Conservation (phyloP, 2,113 vertebrate species). For the Thalassarche chlororhynchos region DNA sequence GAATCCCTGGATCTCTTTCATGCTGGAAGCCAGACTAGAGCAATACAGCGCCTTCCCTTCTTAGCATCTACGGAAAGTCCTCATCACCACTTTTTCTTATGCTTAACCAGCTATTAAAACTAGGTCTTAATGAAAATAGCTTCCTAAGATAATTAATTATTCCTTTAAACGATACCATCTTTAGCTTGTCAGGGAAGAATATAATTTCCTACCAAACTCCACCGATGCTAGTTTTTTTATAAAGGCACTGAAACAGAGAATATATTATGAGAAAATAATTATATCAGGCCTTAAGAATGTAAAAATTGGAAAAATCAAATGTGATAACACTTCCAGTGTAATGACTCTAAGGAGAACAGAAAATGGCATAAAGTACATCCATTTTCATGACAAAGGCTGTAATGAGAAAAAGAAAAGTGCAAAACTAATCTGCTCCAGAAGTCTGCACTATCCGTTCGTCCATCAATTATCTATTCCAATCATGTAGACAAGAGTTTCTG, state of each 20-base stretch:
- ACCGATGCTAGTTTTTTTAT: neutral
- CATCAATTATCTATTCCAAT: slow-evolving; percentile 40
- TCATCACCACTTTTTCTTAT: neutral
- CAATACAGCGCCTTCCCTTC: neutral
- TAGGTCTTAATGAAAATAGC: neutral
- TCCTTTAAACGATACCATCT: neutral
- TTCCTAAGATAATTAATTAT: neutral
- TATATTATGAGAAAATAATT: slow-evolving; percentile 45
- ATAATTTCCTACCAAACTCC: slow-evolving; percentile 33
- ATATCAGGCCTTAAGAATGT: neutral
- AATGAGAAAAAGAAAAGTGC: slow-evolving; percentile 53
- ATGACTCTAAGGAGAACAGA: slow-evolving; percentile 41
- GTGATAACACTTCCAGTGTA: slow-evolving; percentile 44
- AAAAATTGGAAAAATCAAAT: slow-evolving; percentile 60
- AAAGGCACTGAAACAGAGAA: slow-evolving; percentile 12
- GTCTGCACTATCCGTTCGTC: neutral
- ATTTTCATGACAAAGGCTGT: slow-evolving; percentile 52
- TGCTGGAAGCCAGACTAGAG: neutral
- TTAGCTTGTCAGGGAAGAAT: slow-evolving; percentile 34
- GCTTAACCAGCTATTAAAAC: neutral
- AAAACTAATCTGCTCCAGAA: slow-evolving; percentile 52
- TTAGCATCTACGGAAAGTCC: rapidly evolving
- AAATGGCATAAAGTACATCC: slow-evolving; percentile 42
- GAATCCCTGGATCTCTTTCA: neutral
- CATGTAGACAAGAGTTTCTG: slow-evolving; percentile 37